Base-by-base conservation (phyloP, 1,140 invertebrate species). In the Drosophila sulfurigaster region DNA sequence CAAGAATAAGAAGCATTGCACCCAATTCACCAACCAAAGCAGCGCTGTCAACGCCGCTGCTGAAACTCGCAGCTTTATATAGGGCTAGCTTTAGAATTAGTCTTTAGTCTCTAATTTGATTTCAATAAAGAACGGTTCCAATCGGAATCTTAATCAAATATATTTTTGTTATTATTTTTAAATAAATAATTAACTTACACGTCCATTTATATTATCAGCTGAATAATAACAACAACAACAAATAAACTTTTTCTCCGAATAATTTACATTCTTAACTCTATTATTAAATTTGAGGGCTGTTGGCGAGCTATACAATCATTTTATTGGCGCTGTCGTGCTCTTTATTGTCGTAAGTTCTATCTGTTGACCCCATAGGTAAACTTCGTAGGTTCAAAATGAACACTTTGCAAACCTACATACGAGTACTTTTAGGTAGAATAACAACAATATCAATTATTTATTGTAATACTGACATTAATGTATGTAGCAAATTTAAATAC, bases 251-350 rank as follows among this genome's bases (percentile, higher is more conserved):
- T 48, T 38, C 54, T 67, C 38, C 15, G 60, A 62, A 56, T 32
- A 63, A 59, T 52, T 64, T 70, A 65, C 74, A 63, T 79, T 82
- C 35, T 83, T 49, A 67, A 85, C 72, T 78, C 66, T 79, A 73
- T 79, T 86, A 79, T 52, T 41, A 90, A 90, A 57, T 57, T 81
- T 78, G 91, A 92, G 91, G 91, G 87, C 67, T 91, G 90, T 92
- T 92, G 91, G 91, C 82, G 90, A 74, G 88, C 91, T 78, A 91
- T 92, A 70, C 90, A 89, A 82, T 78, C 90, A 62, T 78, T 92
- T 75, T 91, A 91, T 88, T 92, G 91, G 91, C 91, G 91, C 75
- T 92, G 89, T 82, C 91, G 91, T 77, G 72, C 87, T 74, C 77
- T 92, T 73, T 91, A 92, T 52, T 91, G 81, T 92, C 83, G 91